Evolutionary conservation across 1,140 invertebrate genomes (phyloP).

Genomic region (Ladona fulva): DNA sequence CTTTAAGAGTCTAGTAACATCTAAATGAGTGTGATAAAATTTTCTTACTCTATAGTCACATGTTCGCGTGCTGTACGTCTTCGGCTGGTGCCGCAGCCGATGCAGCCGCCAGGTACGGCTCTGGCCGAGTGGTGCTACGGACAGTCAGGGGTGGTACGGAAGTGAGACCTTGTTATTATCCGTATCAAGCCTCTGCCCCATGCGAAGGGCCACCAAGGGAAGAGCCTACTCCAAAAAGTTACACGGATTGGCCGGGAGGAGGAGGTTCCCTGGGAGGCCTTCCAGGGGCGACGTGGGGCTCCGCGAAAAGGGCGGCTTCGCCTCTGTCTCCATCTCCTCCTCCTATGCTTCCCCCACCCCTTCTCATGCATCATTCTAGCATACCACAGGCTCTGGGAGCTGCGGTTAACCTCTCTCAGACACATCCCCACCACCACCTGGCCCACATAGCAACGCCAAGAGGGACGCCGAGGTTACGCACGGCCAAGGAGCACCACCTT

Average conservation of each 20-base stretch:
- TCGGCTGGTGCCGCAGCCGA: background rate
- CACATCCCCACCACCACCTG: conserved; percentile 24
- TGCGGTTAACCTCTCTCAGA: conserved; percentile 44
- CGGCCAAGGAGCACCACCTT: conserved; percentile 32
- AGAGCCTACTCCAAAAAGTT: background rate
- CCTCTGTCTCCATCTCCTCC: background rate
- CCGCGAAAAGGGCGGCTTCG: background rate
- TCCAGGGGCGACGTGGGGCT: background rate
- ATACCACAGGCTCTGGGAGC: conserved; percentile 24
- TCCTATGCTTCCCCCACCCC: background rate
- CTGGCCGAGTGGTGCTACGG: conserved; percentile 38
- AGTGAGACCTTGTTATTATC: conserved; percentile 1
- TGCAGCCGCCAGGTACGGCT: conserved; percentile 32
- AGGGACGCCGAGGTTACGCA: conserved; percentile 32
- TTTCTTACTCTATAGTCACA: background rate
- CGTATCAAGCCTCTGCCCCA: background rate
- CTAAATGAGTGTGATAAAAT: too few relatives aligned
- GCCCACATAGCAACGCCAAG: background rate
- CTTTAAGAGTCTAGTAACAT: too few relatives aligned
- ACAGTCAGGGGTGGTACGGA: conserved; percentile 37
- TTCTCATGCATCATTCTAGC: background rate
- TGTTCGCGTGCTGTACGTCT: background rate
- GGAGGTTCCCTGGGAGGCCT: background rate
- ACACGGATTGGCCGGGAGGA: background rate
- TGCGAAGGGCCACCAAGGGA: background rate